phyloP scores from a whole-genome alignment of 2,888 invertebrate genomes.

The Torymus texanus region DNA sequence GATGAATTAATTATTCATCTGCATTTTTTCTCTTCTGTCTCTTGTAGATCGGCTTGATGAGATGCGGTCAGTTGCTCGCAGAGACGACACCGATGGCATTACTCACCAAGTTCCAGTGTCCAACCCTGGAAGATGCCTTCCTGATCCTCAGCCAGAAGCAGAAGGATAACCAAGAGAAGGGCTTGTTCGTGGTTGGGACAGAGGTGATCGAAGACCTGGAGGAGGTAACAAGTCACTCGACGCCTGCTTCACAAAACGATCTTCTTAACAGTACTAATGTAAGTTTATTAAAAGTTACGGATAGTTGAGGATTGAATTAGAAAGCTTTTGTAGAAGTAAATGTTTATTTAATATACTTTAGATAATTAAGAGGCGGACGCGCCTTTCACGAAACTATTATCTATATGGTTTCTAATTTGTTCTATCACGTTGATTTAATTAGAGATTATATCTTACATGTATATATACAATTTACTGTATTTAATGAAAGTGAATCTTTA shows the following conservation, averaged over 20 bases:
- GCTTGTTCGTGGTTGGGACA: constrained; percentile 51
- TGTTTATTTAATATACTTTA: too few species aligned
- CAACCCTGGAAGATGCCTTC: constrained; percentile 91
- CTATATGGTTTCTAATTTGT: too few species aligned
- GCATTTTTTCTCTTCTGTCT: background rate
- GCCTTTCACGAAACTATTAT: too few species aligned
- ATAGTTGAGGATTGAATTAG: too few species aligned
- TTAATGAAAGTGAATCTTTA: too few species aligned
- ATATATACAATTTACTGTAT: too few species aligned
- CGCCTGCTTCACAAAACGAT: constrained; percentile 60
- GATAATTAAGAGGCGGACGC: too few species aligned
- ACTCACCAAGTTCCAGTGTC: constrained; percentile 82
- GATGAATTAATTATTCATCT: too few species aligned
- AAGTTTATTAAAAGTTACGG: constrained; percentile 52
- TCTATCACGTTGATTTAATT: too few species aligned
- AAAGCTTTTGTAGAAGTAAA: too few species aligned
- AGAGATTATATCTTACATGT: too few species aligned
- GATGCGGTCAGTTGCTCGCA: constrained; percentile 89
- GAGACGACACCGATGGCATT: constrained; percentile 88
- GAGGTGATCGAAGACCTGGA: constrained; percentile 48
- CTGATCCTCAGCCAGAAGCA: constrained; percentile 85
- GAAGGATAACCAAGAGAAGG: constrained; percentile 70
- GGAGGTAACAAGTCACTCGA: constrained; percentile 68
- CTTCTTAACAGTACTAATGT: constrained; percentile 73
- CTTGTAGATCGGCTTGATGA: constrained; percentile 90